Base-by-base conservation (phyloP, 2,888 invertebrate genomes). In the Piscicola geometra region DNA sequence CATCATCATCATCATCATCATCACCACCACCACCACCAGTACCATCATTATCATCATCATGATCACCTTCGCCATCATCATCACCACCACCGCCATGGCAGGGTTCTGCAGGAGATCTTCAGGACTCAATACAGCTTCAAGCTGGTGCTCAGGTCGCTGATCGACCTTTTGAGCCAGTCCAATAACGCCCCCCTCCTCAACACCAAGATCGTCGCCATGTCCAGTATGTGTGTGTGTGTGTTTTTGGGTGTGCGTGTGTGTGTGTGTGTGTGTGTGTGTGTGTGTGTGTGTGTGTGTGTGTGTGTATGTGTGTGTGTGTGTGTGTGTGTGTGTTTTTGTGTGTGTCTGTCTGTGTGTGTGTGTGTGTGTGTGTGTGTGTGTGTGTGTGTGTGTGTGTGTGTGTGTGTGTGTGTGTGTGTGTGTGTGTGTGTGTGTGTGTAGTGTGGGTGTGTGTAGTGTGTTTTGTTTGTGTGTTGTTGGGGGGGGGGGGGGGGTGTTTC, bases 71-170 rank as follows among this genome's bases (percentile, higher is more conserved):
- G 60, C n/a, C 64, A 21, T 41, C 35, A 33, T 64, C 28, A 71
- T 50, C 56, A n/a, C 35, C 56, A 30, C 52, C 71, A 71, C 9
- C 71, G 18, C 33, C 56, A 71, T n/a, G n/a, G 66, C 81, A 85
- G 86, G 86, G 93, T 93, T 1, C 92, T 93, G 82, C 90, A 94
- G 82, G 96, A 97, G 85, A 87, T 97, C 77, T 93, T 96, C 83
- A 95, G 94, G 82, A 92, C 93, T 86, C 93, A 94, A 84, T 87
- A 93, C 36, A 83, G 83, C 71, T 82, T 85, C 25, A 79, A 85
- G 66, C 81, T 80, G 70, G 78, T 83, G 70, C 93, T 95, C 0
- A 89, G 91, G 28, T 94, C 94, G 84, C 92, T 94, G 90, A 87
- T 95, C 0, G 94, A 93, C 80, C 85, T 93, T 68, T 92, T 93